Conservation (phyloP, 2,113 vertebrate genomes). For the Motacilla alba region DNA sequence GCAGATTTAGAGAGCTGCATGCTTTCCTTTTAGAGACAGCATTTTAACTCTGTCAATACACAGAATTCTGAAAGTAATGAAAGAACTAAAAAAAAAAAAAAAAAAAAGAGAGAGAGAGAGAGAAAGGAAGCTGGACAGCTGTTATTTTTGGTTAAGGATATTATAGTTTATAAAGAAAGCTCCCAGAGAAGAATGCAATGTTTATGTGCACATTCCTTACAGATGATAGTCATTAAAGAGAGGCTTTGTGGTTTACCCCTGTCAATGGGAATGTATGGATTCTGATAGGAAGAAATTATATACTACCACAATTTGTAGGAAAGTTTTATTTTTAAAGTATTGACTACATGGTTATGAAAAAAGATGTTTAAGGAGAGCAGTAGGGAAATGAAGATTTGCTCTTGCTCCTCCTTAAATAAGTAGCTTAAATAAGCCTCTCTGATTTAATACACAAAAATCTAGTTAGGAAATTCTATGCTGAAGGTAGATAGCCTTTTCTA, state of each 20-base stretch:
- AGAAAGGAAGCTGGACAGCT: neutral
- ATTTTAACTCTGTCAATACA: neutral
- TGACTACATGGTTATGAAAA: neutral
- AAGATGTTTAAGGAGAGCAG: neutral
- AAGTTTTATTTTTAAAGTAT: constrained; percentile 55
- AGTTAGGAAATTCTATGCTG: neutral
- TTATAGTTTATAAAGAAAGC: constrained; percentile 38
- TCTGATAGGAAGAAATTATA: constrained; percentile 10
- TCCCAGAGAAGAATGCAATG: constrained; percentile 30
- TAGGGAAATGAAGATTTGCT: neutral
- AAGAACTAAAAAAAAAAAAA: neutral
- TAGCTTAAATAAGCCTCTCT: neutral
- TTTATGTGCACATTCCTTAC: constrained; percentile 52
- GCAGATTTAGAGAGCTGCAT: neutral
- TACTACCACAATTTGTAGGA: neutral
- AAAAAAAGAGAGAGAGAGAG: neutral
- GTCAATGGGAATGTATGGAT: constrained; percentile 35
- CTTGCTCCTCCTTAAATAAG: neutral
- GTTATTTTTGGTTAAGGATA: constrained; percentile 51
- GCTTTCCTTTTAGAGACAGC: neutral
- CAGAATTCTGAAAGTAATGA: neutral
- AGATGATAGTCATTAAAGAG: constrained; percentile 34
- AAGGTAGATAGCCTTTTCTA: neutral
- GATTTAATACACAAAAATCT: neutral
- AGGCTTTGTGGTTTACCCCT: constrained; percentile 39